Evolutionary conservation across 2,797 vertebrate species (phyloP).

Genomic region (Dicrostonyx torquatus): DNA sequence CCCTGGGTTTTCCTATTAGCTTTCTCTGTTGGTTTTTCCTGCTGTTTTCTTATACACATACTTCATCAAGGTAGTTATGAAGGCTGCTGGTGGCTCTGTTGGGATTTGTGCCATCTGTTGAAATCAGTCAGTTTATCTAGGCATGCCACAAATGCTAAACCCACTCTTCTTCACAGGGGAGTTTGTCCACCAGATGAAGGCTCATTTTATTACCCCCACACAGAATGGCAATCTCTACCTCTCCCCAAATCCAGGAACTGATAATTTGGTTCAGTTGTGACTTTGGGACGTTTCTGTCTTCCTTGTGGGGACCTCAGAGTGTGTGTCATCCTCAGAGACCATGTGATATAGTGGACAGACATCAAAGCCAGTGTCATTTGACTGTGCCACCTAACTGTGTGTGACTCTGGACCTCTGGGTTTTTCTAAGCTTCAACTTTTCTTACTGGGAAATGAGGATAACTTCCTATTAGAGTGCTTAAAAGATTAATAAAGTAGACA

Average conservation of each 20-base stretch:
- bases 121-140: constrained; percentile 47
- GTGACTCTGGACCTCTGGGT: background rate
- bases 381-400: background rate
- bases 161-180: background rate
- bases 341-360: background rate
- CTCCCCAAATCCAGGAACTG: background rate
- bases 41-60: background rate
- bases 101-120: constrained; percentile 38
- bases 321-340: background rate
- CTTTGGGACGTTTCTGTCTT: background rate
- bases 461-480: background rate
- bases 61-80: background rate
- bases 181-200: background rate
- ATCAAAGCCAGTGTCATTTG: background rate
- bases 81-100: background rate
- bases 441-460: background rate
- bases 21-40: constrained; percentile 24
- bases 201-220: background rate
- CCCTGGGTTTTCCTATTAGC: constrained; percentile 22
- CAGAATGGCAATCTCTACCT: background rate
- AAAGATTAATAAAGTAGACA: background rate
- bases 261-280: background rate
- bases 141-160: constrained; percentile 47
- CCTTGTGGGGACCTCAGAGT: background rate
- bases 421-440: background rate